Evolutionary conservation across 2,888 invertebrate genomes (phyloP).

Genomic region (Cactoblastis cactorum): DNA sequence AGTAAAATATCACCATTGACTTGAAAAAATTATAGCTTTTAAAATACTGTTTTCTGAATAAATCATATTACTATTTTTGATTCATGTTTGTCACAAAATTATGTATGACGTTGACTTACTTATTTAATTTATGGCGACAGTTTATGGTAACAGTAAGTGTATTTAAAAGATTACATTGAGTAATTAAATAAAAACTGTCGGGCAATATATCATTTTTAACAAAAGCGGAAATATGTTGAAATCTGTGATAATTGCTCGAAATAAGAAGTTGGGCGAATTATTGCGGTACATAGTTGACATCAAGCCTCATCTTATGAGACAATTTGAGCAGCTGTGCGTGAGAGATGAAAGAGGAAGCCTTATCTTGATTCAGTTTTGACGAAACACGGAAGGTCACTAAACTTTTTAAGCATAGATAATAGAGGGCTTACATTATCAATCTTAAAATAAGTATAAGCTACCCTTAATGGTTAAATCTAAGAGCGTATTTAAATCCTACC

Average conservation of each 20-base stretch:
- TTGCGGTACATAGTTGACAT: conserved; percentile 6
- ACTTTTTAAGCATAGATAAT: not conserved
- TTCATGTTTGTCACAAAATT: too few species aligned
- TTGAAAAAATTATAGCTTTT: too few species aligned
- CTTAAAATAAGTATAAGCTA: too few species aligned
- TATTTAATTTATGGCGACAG: too few species aligned
- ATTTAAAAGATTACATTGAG: not conserved
- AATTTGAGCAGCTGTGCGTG: not conserved
- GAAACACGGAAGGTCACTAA: not conserved
- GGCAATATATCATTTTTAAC: conserved; percentile 3
- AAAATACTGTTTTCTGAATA: too few species aligned
- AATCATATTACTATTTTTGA: too few species aligned
- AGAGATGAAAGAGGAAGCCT: not conserved
- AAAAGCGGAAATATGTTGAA: conserved; percentile 2
- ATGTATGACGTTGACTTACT: too few species aligned
- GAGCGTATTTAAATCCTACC: too few species aligned
- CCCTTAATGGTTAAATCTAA: too few species aligned
- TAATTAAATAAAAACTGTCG: conserved; percentile 5
- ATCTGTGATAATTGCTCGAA: not conserved
- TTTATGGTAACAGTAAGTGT: not conserved
- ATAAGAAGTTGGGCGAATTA: conserved; percentile 2
- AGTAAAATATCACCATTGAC: too few species aligned
- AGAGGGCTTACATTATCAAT: too few species aligned
- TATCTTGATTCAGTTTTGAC: not conserved
- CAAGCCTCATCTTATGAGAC: not conserved